Conservation (phyloP, 2,888 invertebrate species). For the Drosophila engyochracea region DNA sequence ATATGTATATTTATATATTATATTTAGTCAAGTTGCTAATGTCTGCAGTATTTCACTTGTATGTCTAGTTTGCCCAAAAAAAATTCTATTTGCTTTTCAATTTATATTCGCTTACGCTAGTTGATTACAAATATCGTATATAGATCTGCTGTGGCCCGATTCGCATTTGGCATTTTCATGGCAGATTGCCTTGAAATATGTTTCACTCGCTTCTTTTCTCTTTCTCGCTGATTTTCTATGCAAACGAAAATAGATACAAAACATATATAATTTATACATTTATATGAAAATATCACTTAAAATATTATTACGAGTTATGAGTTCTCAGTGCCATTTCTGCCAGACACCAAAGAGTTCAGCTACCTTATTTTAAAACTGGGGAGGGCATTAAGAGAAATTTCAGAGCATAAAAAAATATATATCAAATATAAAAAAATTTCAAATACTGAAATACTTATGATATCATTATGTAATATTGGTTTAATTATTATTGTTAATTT, state of each 20-base stretch:
- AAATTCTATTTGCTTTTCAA: constrained; percentile 27
- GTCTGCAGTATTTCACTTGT: constrained; percentile 8
- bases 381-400: neutral
- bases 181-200: constrained; percentile 64
- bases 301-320: constrained; percentile 35
- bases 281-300: constrained; percentile 26
- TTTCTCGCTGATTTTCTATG: constrained; percentile 1
- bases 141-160: constrained; percentile 34
- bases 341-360: constrained; percentile 36
- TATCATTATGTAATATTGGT: neutral
- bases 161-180: constrained; percentile 52
- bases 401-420: neutral
- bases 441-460: neutral
- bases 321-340: constrained; percentile 18
- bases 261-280: neutral
- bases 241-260: constrained; percentile 44
- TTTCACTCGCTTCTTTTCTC: constrained; percentile 17
- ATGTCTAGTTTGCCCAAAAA: constrained; percentile 8
- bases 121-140: constrained; percentile 31
- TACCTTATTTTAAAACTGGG: constrained; percentile 24
- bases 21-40: neutral
- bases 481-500: neutral
- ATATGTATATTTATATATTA: neutral
- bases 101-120: constrained; percentile 28
- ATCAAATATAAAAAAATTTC: neutral